Base-by-base conservation (phyloP, 2,797 vertebrate genomes). In the Myotis daubentonii region DNA sequence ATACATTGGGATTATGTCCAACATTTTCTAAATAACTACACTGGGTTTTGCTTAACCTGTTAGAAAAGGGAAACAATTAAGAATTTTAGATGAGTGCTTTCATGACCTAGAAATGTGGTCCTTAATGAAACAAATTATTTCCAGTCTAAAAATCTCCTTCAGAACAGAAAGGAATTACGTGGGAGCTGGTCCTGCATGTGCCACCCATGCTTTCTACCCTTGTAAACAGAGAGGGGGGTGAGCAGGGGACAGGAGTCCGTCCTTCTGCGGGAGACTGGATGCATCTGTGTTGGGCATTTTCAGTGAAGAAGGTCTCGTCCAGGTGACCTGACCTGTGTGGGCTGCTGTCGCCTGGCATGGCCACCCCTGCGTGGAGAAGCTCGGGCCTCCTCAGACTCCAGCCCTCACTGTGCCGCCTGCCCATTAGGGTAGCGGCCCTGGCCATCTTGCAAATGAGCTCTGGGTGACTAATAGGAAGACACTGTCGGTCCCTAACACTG, bases 221-320 rank as follows among this genome's bases (percentile, higher is more conserved):
- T 70, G 6, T 0, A 23, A 60, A 85, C 53, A n/a, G 23, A 44
- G 15, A 3, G 28, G 9, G 41, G 13, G 23, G 33, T 19, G 11
- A 33, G 23, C 9, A 16, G 78, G 28, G 1, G 3, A 33, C 2
- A 19, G 49, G 71, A 44, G 30, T 23, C 28, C 1, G 17, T 6
- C 17, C 3, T 0, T 8, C 1, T 6, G 30, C 4, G 4, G 5
- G 25, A 2, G 17, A 5, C 74, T 36, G 51, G 38, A 36, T 3
- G 23, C 80, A 30, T 11, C 12, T 11, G 8, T 12, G 15, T 20
- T 33, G 16, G 28, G 16, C 33, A 30, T 44, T 80, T 60, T 68
- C 44, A 7, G 2, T 8, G 49, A 23, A 65, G 41, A 49, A 51
- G 9, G 8, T 38, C 36, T 53, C 36, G 36, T 33, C 33, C 38